A percentile compares a stretch with the other conserved stretches of the same genome.
Conservation (phyloP, 2,888 invertebrate genomes). For the Plagodis pulveraria region DNA sequence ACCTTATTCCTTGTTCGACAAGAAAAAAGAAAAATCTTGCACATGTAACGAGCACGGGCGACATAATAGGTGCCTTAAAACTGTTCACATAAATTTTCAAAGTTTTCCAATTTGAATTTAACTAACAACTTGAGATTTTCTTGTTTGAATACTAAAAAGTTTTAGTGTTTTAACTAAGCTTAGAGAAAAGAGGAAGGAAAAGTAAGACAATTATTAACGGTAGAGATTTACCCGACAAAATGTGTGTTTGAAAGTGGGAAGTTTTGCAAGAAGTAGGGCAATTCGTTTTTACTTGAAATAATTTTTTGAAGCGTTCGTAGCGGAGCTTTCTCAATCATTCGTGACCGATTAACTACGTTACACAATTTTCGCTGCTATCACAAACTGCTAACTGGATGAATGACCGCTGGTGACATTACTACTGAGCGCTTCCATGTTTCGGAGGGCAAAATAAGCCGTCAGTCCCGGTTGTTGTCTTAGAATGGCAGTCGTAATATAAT, state of each 20-base stretch:
- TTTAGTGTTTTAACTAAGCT: constrained; percentile 69
- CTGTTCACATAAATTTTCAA: constrained; percentile 77
- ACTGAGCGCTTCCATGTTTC: too few relatives aligned
- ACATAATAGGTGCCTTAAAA: constrained; percentile 75
- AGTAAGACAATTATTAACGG: constrained; percentile 58
- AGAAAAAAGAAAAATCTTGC: constrained; percentile 23
- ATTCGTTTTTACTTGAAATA: constrained; percentile 25
- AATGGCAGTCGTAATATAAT: too few relatives aligned
- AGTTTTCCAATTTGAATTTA: constrained; percentile 82
- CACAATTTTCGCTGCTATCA: too few relatives aligned
- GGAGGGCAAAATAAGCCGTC: too few relatives aligned
- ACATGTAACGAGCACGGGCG: constrained; percentile 60
- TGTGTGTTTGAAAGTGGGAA: constrained; percentile 47
- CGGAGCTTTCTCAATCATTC: too few relatives aligned
- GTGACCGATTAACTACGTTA: too few relatives aligned
- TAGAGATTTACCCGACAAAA: constrained; percentile 49
- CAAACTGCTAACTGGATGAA: too few relatives aligned
- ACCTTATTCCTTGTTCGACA: neutral
- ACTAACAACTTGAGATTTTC: constrained; percentile 78
- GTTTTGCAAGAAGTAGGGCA: constrained; percentile 33
- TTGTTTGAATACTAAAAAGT: constrained; percentile 68
- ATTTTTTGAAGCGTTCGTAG: too few relatives aligned
- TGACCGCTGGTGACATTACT: too few relatives aligned
- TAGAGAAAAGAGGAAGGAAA: constrained; percentile 45
- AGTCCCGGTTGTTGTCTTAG: too few relatives aligned